A percentile compares a stretch with the other conserved stretches of the same genome.
phyloP scores from a whole-genome alignment of 92 coral and sea anemone genomes.

The Heteractis magnifica region DNA sequence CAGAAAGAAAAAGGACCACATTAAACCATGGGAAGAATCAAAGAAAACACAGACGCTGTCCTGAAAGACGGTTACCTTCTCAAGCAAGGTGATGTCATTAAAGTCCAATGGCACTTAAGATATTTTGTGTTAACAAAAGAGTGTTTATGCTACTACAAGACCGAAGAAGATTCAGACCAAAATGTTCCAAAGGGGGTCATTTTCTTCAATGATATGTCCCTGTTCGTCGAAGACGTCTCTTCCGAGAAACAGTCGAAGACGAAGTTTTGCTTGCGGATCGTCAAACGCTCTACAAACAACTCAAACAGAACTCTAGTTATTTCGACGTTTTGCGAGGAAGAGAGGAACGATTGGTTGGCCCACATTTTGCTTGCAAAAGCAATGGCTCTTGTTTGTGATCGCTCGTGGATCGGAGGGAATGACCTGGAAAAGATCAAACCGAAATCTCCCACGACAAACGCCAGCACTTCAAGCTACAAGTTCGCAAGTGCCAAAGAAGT shows the following conservation, averaged over 20 bases:
- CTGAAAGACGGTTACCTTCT: conserved; percentile 72
- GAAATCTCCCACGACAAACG: conserved; percentile 3
- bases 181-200: conserved; percentile 75
- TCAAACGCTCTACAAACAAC: conserved; percentile 54
- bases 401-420: conserved; percentile 52
- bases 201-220: conserved; percentile 83
- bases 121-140: conserved; percentile 82
- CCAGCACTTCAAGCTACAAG: conserved; percentile 20
- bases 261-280: conserved; percentile 69
- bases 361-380: conserved; percentile 75
- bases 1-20: not conserved
- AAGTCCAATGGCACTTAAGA: conserved; percentile 74
- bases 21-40: conserved; percentile 29
- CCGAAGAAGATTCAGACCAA: conserved; percentile 50
- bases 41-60: conserved; percentile 25
- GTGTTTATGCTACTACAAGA: conserved; percentile 78
- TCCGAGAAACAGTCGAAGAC: conserved; percentile 55
- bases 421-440: conserved; percentile 29
- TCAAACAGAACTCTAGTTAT: conserved; percentile 38
- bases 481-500: conserved; percentile 51
- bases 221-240: conserved; percentile 64
- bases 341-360: conserved; percentile 76
- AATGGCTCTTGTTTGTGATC: conserved; percentile 62
- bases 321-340: conserved; percentile 55
- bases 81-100: conserved; percentile 77